Evolutionary conservation across 2,797 vertebrate genomes (phyloP), one percentile per base, ranked within the genome.

Genomic region (Poeciliopsis gracilis): DNA sequence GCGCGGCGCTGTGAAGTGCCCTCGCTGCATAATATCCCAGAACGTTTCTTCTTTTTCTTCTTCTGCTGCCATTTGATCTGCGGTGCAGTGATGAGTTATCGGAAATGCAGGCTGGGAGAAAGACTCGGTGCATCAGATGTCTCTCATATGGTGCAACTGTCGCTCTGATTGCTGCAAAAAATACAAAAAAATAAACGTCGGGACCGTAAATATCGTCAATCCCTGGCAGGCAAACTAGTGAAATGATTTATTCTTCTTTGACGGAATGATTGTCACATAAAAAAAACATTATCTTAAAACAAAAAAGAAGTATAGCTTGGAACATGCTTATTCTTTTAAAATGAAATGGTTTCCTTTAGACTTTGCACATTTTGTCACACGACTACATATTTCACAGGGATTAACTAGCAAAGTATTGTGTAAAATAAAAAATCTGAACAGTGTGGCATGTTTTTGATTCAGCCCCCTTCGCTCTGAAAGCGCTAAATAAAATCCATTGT

Each of bases 181-280:
- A 23, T 9, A 23, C 5, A 6, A 51, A 80, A 79, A 85, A 89
- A 91, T 83, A 86, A n/a, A 81, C 47, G 74, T 77, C 41, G 20
- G 1, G 75, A 85, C 74, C 79, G 86, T 81, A 88, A 90, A 91
- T 89, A 87, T 86, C 82, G 90, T 82, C 86, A 84, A 82, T 90
- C 84, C 90, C 79, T 83, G 79, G 79, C 38, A 79, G 69, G 47
- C 33, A 67, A 82, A 80, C 51, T 73, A 45, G 20, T 23, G 49
- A 9, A 23, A 20, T 86, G 86, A 84, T 85, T 80, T 79, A 74
- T 78, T 77, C 51, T 66, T 77, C 72, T 85, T 88, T 85, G 11
- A 46, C 12, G 23, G 12, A 49, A 61, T 74, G 82, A 81, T 63
- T 80, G 75, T 79, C 78, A 79, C 57, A 51, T 79, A 75, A 86